Percentiles rank a stretch among this genome's conserved stretches.
Evolutionary conservation across 2,888 invertebrate genomes (phyloP).

Genomic region (Yponomeuta cagnagella): DNA sequence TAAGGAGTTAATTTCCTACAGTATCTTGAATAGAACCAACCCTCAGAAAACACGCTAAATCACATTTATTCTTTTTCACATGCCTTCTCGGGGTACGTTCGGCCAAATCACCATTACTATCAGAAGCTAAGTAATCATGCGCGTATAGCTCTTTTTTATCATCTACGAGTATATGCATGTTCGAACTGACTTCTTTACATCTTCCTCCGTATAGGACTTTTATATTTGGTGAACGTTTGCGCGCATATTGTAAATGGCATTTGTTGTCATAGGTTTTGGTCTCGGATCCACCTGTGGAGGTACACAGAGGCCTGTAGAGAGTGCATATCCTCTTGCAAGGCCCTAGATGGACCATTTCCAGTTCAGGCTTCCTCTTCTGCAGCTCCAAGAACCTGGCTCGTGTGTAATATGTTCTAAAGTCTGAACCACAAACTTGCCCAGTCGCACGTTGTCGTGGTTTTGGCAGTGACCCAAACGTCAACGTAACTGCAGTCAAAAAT

Average conservation of each 20-base stretch:
- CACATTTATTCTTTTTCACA: no score
- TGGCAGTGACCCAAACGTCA: background rate
- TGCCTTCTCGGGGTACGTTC: no score
- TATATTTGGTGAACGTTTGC: background rate
- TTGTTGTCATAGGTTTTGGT: slow-evolving; percentile 26
- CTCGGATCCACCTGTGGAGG: slow-evolving; percentile 19
- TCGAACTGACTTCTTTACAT: background rate
- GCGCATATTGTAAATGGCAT: slow-evolving; percentile 21
- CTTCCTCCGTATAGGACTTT: background rate
- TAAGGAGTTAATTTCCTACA: no score
- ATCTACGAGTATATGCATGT: no score
- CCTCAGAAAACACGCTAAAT: no score
- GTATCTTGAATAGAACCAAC: no score
- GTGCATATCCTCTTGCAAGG: slow-evolving; percentile 26
- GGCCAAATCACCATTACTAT: no score
- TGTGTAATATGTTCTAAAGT: slow-evolving; percentile 26
- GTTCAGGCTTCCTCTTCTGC: slow-evolving; percentile 21
- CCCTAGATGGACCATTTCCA: slow-evolving; percentile 23
- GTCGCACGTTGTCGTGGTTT: background rate
- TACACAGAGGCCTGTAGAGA: slow-evolving; percentile 25
- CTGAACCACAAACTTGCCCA: slow-evolving; percentile 25
- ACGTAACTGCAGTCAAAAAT: background rate
- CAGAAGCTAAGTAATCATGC: no score
- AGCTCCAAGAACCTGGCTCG: slow-evolving; percentile 19
- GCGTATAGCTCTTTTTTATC: no score